A percentile compares a stretch with the other conserved stretches of the same genome.
These are phyloP conservation scores for Drosophila neoperkinsi DNA, from an alignment of 2,888 invertebrate species.

Conservation along the genomic window DNA sequence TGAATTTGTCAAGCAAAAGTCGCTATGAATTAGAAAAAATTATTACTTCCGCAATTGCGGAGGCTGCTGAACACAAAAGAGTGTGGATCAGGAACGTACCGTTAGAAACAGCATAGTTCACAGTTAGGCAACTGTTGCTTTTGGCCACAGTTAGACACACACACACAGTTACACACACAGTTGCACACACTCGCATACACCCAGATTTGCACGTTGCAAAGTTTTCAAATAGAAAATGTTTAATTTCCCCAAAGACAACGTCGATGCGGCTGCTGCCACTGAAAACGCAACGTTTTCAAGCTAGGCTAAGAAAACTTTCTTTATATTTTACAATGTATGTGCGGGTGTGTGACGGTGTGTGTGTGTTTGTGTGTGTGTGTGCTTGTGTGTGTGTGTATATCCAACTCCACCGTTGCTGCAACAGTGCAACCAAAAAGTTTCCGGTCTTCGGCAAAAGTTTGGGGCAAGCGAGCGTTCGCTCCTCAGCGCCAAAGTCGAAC, in stretches of 20 bases:
- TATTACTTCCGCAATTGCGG: constrained; percentile 71
- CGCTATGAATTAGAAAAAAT: constrained; percentile 66
- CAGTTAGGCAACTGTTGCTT: constrained; percentile 69
- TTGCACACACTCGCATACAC: constrained; percentile 8
- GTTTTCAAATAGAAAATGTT: constrained; percentile 82
- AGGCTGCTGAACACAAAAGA: constrained; percentile 37
- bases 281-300: constrained; percentile 70
- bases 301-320: constrained; percentile 67
- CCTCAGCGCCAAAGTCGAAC: constrained; percentile 63
- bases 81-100: constrained; percentile 26
- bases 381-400: constrained; percentile 3
- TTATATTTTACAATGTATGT: constrained; percentile 56
- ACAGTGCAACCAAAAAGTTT: constrained; percentile 71
- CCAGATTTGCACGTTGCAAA: constrained; percentile 56
- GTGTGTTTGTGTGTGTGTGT: too few relatives aligned
- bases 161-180: constrained; percentile 4
- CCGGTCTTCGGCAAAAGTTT: constrained; percentile 50
- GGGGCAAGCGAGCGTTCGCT: constrained; percentile 11
- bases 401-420: constrained; percentile 49
- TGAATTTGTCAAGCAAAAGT: constrained; percentile 61
- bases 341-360: not conserved
- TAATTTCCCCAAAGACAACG: constrained; percentile 82
- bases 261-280: constrained; percentile 52
- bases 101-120: constrained; percentile 46
- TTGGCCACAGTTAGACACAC: constrained; percentile 17